Conservation (phyloP, 1,140 invertebrate species). For the Drosophila kepulauana region DNA sequence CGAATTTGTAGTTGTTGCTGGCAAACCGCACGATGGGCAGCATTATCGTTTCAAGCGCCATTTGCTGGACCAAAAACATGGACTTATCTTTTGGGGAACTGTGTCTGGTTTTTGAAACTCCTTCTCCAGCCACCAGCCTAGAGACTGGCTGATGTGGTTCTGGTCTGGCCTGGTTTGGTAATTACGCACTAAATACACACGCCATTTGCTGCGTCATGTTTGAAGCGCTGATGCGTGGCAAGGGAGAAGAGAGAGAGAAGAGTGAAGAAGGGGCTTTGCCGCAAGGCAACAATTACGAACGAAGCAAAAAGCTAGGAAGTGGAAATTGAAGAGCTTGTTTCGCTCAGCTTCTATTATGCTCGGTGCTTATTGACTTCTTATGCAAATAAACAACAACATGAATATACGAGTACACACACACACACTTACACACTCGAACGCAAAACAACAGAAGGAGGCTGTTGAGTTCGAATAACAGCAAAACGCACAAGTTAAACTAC, state of each 20-base stretch:
- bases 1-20: conserved; percentile 9
- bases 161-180: conserved; percentile 23
- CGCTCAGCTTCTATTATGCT: conserved; percentile 31
- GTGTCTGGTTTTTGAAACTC: neutral
- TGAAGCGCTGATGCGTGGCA: conserved; percentile 37
- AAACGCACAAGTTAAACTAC: conserved; percentile 35
- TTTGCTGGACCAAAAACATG: conserved; percentile 31
- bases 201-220: conserved; percentile 50
- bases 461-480: conserved; percentile 43
- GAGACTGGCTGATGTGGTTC: neutral
- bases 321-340: conserved; percentile 38
- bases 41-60: conserved; percentile 44
- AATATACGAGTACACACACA: conserved; percentile 14
- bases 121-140: too few species aligned
- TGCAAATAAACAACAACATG: conserved; percentile 64
- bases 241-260: neutral
- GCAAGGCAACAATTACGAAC: conserved; percentile 34
- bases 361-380: conserved; percentile 61
- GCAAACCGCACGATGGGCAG: conserved; percentile 17
- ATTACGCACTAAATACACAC: conserved; percentile 52
- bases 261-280: neutral
- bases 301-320: neutral
- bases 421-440: neutral
- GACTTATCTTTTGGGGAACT: conserved; percentile 1
- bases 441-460: conserved; percentile 3